These are phyloP conservation scores for Conistra vaccinii DNA, from an alignment of 2,888 invertebrate genomes.

Conservation along the genomic window DNA sequence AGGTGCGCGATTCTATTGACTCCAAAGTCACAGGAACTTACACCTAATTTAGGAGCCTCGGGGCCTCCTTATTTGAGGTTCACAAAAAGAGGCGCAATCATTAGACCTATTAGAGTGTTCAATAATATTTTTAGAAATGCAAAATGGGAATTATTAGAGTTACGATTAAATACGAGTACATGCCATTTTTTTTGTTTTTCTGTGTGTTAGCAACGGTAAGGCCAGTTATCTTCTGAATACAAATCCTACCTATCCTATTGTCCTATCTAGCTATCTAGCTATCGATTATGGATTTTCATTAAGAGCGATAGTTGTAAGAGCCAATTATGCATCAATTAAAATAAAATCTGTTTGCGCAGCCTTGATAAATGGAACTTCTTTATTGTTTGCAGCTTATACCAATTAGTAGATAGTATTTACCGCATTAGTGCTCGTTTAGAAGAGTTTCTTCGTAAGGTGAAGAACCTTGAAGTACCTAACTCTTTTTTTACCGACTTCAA, in stretches of 20 bases:
- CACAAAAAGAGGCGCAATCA: background rate
- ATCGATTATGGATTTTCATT: conserved; percentile 1
- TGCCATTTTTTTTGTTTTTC: background rate
- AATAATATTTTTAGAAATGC: background rate
- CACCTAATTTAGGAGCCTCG: too few species aligned
- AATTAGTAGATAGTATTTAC: conserved; percentile 26
- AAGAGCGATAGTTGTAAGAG: background rate
- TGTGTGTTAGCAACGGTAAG: background rate
- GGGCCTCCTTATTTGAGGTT: background rate
- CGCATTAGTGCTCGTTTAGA: background rate
- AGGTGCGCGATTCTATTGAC: too few species aligned
- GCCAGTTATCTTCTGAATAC: background rate
- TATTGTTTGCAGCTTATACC: conserved; percentile 19
- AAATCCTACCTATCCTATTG: too few species aligned
- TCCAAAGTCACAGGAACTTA: too few species aligned
- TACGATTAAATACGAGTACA: background rate
- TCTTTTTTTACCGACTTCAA: too few species aligned
- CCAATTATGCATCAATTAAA: conserved; percentile 37
- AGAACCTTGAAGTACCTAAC: background rate
- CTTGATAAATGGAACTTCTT: background rate
- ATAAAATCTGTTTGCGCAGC: conserved; percentile 8
- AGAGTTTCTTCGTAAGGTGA: background rate
- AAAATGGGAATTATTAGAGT: background rate
- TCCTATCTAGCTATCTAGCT: background rate
- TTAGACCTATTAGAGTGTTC: background rate